phyloP scores from a whole-genome alignment of 1,140 invertebrate genomes.

The Drosophila melanica region DNA sequence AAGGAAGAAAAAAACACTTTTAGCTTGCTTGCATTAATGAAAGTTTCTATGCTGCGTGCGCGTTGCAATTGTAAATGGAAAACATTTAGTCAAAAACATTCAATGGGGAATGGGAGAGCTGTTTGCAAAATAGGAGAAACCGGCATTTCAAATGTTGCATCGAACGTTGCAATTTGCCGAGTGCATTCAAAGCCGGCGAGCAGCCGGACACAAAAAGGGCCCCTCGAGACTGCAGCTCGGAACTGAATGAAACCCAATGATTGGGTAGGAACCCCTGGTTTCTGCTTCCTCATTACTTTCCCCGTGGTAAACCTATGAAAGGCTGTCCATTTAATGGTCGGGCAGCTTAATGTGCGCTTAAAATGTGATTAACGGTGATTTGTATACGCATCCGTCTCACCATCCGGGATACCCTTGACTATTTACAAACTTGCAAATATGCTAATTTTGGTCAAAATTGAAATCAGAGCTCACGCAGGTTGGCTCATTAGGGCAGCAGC shows the following conservation, averaged over 20 bases:
- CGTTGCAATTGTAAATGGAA: constrained; percentile 29
- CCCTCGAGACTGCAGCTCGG: not conserved
- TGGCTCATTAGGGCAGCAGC: constrained; percentile 1
- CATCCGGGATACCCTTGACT: constrained; percentile 6
- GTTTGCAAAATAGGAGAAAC: not conserved
- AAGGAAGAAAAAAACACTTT: constrained; percentile 5
- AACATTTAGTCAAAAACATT: constrained; percentile 4
- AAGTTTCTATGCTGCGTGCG: constrained; percentile 2
- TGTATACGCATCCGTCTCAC: constrained; percentile 50
- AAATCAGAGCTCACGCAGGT: constrained; percentile 39
- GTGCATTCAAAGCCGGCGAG: constrained; percentile 1
- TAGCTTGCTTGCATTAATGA: constrained; percentile 29
- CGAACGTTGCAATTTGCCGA: constrained; percentile 18
- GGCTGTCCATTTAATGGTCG: constrained; percentile 43
- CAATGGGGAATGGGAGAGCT: not conserved
- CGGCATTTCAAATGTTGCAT: constrained; percentile 1
- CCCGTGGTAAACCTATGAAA: not conserved
- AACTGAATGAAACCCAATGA: not conserved
- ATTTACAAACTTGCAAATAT: constrained; percentile 48
- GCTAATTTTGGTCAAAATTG: constrained; percentile 69
- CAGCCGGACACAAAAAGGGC: not conserved
- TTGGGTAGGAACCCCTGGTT: not conserved
- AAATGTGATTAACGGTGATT: constrained; percentile 76
- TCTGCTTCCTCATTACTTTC: too few relatives aligned
- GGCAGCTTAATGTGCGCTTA: constrained; percentile 73